Conservation (phyloP, 2,113 vertebrate species). For the Daboia siamensis region DNA sequence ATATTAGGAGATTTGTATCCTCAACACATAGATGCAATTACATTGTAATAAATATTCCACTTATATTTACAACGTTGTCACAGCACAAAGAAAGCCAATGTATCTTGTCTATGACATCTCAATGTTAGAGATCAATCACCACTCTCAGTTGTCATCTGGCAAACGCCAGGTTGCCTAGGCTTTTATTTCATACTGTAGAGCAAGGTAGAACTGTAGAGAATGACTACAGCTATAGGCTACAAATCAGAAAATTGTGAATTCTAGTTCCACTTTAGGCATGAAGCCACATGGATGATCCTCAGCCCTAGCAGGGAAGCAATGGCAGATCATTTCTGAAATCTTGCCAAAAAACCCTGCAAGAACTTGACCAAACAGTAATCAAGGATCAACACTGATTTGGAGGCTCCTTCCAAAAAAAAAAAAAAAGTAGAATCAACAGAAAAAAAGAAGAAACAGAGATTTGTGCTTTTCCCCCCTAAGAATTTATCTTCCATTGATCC, state of each 20-base stretch:
- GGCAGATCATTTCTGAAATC: neutral
- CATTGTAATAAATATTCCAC: neutral
- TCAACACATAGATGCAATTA: neutral
- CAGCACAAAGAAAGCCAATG: neutral
- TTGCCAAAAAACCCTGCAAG: neutral
- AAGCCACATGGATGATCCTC: neutral
- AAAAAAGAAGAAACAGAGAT: neutral
- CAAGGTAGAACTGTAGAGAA: neutral
- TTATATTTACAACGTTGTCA: neutral
- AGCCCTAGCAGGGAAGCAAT: neutral
- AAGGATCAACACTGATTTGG: neutral
- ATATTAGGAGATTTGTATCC: neutral
- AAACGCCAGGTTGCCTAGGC: neutral
- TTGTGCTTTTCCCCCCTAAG: neutral
- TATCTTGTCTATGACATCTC: neutral
- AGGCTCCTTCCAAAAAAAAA: neutral
- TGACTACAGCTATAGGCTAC: neutral
- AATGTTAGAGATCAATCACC: neutral
- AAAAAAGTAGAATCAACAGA: neutral
- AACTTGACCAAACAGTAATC: neutral
- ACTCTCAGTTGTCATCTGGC: neutral
- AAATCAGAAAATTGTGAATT: neutral
- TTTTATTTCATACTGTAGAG: neutral
- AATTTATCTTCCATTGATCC: neutral
- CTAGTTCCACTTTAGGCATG: neutral